Percentiles rank a stretch among this genome's conserved stretches.
Conservation (phyloP, 2,888 invertebrate species). For the Spisula solida region DNA sequence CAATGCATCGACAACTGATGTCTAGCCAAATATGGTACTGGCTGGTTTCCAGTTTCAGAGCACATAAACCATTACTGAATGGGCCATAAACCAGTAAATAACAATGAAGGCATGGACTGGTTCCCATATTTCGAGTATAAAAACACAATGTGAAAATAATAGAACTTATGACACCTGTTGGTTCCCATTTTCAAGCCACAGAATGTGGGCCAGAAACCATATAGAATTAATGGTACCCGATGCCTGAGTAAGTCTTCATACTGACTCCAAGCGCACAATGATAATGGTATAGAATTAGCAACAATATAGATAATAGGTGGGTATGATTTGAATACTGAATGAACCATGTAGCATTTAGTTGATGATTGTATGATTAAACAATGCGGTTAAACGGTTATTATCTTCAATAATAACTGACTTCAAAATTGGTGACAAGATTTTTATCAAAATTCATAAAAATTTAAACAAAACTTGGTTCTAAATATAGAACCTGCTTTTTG, state of each 20-base stretch:
- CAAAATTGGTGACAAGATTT: background rate
- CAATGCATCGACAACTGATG: background rate
- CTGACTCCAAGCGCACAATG: background rate
- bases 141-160: too few relatives aligned
- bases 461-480: background rate
- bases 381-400: background rate
- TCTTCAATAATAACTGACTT: background rate
- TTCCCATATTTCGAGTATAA: background rate
- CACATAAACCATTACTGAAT: background rate
- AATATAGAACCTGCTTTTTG: background rate
- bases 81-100: background rate
- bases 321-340: background rate
- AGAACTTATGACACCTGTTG: too few relatives aligned
- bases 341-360: background rate
- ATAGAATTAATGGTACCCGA: too few relatives aligned
- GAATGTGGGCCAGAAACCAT: too few relatives aligned
- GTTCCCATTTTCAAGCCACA: too few relatives aligned
- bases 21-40: background rate
- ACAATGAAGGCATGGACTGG: too few relatives aligned
- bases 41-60: background rate
- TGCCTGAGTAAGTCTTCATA: background rate
- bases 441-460: background rate
- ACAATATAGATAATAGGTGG: background rate
- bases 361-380: background rate
- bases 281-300: background rate